A percentile compares a stretch with the other conserved stretches of the same genome.
phyloP scores from a whole-genome alignment of 2,797 vertebrate species.

The Pampus argenteus region DNA sequence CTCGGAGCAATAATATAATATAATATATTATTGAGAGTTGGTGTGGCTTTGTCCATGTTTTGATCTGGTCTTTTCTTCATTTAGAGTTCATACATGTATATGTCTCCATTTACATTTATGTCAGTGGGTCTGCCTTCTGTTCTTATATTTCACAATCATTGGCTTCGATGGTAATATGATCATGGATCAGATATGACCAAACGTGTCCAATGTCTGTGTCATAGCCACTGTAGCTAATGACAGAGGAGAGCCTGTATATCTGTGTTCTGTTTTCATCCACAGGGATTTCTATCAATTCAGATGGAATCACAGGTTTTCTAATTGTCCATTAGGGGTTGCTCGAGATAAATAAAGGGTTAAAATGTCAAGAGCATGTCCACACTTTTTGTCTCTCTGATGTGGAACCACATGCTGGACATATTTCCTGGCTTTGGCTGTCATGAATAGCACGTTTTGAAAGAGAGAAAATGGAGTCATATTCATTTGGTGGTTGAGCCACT shows the following conservation, averaged over 20 bases:
- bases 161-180: not conserved
- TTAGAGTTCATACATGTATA: too few species aligned
- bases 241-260: not conserved
- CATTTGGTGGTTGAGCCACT: too few species aligned
- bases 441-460: not conserved
- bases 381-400: fast-evolving
- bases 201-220: fast-evolving
- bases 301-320: not conserved
- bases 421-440: fast-evolving
- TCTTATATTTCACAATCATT: too few species aligned
- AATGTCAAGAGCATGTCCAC: not conserved
- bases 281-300: not conserved
- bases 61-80: too few species aligned
- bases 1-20: too few species aligned
- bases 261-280: too few species aligned
- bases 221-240: not conserved
- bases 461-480: not conserved
- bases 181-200: not conserved
- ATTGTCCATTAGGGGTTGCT: fast-evolving
- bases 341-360: not conserved
- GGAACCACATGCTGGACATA: not conserved
- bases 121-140: too few species aligned
- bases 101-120: too few species aligned
- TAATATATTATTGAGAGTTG: too few species aligned
- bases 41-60: too few species aligned